Evolutionary conservation across 2,888 invertebrate genomes (phyloP), one percentile per base, ranked within the genome.

Genomic region (Carterocephalus palaemon): DNA sequence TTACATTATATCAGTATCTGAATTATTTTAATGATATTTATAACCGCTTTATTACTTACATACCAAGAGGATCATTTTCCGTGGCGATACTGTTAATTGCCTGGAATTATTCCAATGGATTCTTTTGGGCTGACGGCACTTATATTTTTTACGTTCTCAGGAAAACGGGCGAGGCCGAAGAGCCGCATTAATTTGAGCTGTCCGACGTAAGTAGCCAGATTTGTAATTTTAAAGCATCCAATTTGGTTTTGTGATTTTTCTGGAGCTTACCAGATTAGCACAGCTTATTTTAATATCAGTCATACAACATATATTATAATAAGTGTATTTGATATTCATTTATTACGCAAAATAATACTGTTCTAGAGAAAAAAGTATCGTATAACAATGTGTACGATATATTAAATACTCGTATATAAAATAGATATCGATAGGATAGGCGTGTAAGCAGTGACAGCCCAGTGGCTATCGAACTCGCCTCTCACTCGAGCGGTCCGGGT

Each of bases 21-120:
- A n/a, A n/a, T n/a, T n/a, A n/a, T 28, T 28, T 26, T 26, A 12
- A 12, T n/a, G 13, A 13, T 29, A 29, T 29, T 15, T 15, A n/a
- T 29, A 15, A 8, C 29, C 16, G 4, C 2, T 8, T n/a, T 16
- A 16, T 15, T 28, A 7, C 29, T 16, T 16, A n/a, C n/a, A n/a
- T n/a, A 15, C 9, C 8, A 15, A n/a, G n/a, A 2, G 2, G 28
- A 28, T 15, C 3, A 52, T 49, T 49, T 43, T 51, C 42, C 54
- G 39, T 52, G 55, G 55, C 41, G 51, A 33, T 52, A 49, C 46
- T 46, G 37, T 15, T 29, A 29, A 29, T 29, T 29, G 34, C 33
- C 74, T 81, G 81, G 80, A 80, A 75, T 73, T 56, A 78, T 74
- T 80, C 81, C 80, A 81, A 80, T 74, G 64, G 71, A 73, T 75